Evolutionary conservation across 2,113 vertebrate genomes (phyloP), one percentile per base, ranked within the genome.

Genomic region (Psittacara wagleri): DNA sequence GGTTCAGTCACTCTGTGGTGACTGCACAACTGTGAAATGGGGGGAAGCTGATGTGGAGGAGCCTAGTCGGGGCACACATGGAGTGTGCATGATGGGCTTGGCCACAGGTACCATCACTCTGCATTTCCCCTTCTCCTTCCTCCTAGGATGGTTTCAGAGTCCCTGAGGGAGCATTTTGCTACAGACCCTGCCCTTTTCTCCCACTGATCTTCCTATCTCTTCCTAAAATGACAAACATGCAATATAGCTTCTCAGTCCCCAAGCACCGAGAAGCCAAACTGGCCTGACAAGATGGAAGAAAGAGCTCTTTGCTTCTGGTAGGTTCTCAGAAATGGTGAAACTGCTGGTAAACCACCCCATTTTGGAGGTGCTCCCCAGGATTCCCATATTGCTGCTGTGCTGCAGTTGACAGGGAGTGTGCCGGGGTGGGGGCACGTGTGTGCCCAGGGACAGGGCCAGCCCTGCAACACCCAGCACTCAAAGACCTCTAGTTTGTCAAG

Each of bases 261-360:
- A 10, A 9, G 1, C 17, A 1, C 19, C 1, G 1, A 66, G 35
- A 28, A 68, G 66, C 73, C 1, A 0, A 57, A 59, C 67, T 57
- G 86, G 88, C 86, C 91, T 68, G 70, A 63, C 86, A 94, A 96
- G 83, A 94, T 93, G 82, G 86, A 89, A 89, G 92, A 24, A 73
- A 51, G 66, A 88, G 35, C 90, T 86, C 49, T 79, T 69, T 18
- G 24, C 90, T 95, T 96, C 94, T 96, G 93, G 83, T 83, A 90
- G 85, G 41, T 96, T 96, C 88, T 95, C 66, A 49, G 86, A 48
- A 93, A 72, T 0, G n/a, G 52, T 20, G 70, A 90, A 95, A 77
- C 3, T 7, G 54, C 85, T 76, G 49, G 55, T 63, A 54, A 94
- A 54, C 39, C n/a, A 10, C 64, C 84, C 54, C 28, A 2, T 1